These are phyloP conservation scores for Trichogramma evanescens DNA, from an alignment of 2,888 invertebrate genomes.

Conservation along the genomic window DNA sequence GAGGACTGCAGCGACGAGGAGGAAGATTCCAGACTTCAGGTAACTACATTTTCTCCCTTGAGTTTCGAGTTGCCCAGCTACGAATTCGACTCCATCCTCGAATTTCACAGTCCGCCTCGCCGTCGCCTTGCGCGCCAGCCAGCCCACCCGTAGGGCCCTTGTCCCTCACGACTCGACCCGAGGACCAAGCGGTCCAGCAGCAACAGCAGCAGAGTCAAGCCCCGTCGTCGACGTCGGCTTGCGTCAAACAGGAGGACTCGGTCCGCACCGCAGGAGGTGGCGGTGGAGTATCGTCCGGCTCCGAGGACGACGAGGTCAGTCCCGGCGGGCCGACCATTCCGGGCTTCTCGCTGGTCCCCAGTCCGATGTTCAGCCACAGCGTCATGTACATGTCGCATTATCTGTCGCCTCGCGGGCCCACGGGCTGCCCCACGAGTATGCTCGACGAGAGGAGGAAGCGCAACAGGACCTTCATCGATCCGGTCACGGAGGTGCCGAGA, in stretches of 20 bases:
- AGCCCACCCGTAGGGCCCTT: conserved; percentile 42
- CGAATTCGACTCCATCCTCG: not conserved
- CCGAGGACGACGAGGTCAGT: conserved; percentile 55
- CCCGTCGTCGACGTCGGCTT: conserved; percentile 23
- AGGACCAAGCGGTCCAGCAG: conserved; percentile 40
- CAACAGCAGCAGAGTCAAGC: conserved; percentile 35
- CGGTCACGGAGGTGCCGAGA: conserved; percentile 93
- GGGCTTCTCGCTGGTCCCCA: conserved; percentile 74
- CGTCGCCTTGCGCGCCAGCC: conserved; percentile 42
- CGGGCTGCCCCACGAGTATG: conserved; percentile 49
- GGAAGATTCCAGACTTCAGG: conserved; percentile 52
- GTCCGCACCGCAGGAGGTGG: conserved; percentile 36
- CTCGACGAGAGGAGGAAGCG: conserved; percentile 85
- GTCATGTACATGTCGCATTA: conserved; percentile 91
- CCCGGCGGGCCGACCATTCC: conserved; percentile 52
- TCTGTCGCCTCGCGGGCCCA: conserved; percentile 54
- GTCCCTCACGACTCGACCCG: conserved; percentile 42
- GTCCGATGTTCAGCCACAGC: conserved; percentile 81
- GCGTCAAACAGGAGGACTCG: conserved; percentile 55
- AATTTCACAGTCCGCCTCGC: conserved; percentile 38
- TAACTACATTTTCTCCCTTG: conserved; percentile 25
- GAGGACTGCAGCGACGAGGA: conserved; percentile 47
- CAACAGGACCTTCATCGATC: conserved; percentile 98
- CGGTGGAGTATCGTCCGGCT: conserved; percentile 42
- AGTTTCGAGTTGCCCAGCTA: not conserved